Conservation (phyloP, 2,888 invertebrate genomes). For the Notodonta dromedarius region DNA sequence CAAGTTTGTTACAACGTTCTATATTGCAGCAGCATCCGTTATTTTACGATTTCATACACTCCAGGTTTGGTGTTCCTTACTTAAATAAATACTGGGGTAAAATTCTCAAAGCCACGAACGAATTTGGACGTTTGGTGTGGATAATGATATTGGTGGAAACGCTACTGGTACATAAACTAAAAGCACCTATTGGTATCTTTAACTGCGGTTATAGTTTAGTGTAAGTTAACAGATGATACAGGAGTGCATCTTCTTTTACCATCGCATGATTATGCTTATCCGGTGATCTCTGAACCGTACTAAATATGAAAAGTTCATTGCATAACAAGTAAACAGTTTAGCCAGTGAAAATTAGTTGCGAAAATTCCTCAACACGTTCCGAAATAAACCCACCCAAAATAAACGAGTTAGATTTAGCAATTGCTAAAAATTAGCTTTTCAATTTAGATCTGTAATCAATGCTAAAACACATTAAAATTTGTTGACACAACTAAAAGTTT, state of each 20-base stretch:
- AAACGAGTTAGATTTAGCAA: neutral
- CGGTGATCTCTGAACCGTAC: neutral
- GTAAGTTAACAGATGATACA: no score
- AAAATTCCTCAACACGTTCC: neutral
- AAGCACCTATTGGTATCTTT: no score
- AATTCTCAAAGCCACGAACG: neutral
- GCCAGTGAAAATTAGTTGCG: neutral
- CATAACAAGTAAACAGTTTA: conserved; percentile 1
- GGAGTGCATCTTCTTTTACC: no score
- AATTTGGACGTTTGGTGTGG: neutral
- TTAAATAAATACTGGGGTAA: conserved; percentile 2
- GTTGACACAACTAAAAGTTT: no score
- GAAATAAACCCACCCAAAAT: neutral
- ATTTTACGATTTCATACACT: neutral
- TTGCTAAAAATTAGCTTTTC: neutral
- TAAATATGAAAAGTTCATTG: neutral
- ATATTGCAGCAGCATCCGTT: neutral
- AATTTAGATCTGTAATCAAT: neutral
- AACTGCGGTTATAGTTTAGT: no score
- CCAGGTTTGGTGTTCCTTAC: neutral
- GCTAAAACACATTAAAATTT: neutral
- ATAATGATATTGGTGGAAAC: no score
- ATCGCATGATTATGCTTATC: neutral
- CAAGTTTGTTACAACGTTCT: neutral
- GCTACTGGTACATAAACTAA: no score